Evolutionary conservation across 2,888 invertebrate genomes (phyloP), one percentile per base, ranked within the genome.

Genomic region (Strigamia transsilvanica): DNA sequence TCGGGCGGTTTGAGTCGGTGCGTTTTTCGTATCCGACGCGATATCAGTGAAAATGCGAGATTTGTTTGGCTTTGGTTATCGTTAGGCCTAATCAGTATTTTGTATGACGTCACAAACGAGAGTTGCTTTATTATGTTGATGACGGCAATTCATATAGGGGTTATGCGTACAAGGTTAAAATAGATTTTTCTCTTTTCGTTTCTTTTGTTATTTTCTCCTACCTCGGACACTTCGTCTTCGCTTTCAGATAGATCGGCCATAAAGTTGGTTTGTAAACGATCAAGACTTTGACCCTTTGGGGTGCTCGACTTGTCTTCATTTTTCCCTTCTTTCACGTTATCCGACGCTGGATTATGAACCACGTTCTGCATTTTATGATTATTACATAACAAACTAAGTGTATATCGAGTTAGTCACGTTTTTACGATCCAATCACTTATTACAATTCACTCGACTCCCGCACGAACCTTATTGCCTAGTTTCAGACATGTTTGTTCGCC

Each of bases 201-300:
- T 21, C 7, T 56, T 18, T 56, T n/a, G 3, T n/a, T 56, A 3
- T 21, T 21, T 21, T n/a, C 6, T 18, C 79, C 92, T 93, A 97
- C 96, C 95, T 96, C 96, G 87, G 96, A 96, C 89, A 95, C 95
- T 90, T 96, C 96, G 90, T 96, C 96, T 90, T 97, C 97, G 89
- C 96, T 96, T 91, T 95, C 96, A 87, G 96, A 96, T 89, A 96
- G 93, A 91, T 96, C 96, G 90, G 94, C 94, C 91, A 95, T 94
- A 92, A 93, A 94, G 91, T 94, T 93, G 88, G 93, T 93, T 89
- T 93, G 94, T 88, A 92, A 51, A 34, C 85, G 41, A n/a, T 21
- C 77, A 12, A 77, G 21, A 23, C 27, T 77, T 82, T 83, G 84
- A 83, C 84, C 83, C 83, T 85, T 84, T 83, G 84, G 84, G 82